These are phyloP conservation scores for Nudaria mundana DNA, from an alignment of 2,888 invertebrate genomes.

Conservation along the genomic window DNA sequence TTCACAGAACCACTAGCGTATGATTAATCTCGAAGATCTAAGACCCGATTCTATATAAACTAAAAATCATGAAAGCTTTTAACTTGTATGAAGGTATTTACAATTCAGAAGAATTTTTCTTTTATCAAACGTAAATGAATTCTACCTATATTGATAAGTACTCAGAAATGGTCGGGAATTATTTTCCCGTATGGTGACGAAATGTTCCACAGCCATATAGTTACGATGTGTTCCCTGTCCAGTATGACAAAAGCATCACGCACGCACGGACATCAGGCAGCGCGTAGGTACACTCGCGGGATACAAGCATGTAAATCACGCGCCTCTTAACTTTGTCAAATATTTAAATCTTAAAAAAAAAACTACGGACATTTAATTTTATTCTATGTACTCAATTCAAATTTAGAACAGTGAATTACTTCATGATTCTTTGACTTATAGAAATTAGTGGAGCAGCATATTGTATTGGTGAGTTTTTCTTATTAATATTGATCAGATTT, in stretches of 20 bases:
- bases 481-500: constrained; percentile 19
- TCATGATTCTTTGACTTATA: constrained; percentile 6
- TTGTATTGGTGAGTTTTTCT: constrained; percentile 26
- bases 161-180: constrained; percentile 25
- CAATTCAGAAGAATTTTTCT: too few relatives aligned
- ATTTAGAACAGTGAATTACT: constrained; percentile 24
- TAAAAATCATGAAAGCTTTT: too few relatives aligned
- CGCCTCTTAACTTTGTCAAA: constrained; percentile 23
- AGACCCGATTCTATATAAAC: too few relatives aligned
- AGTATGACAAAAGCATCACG: constrained; percentile 67
- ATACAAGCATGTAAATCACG: constrained; percentile 40
- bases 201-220: constrained; percentile 46
- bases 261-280: constrained; percentile 52
- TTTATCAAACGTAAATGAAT: too few relatives aligned
- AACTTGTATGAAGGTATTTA: too few relatives aligned
- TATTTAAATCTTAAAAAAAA: background rate
- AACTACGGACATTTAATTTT: background rate
- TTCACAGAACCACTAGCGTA: too few relatives aligned
- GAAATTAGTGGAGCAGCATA: constrained; percentile 9
- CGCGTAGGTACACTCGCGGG: constrained; percentile 45
- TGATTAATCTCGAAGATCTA: too few relatives aligned
- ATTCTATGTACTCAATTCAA: too few relatives aligned
- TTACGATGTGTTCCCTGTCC: constrained; percentile 59
- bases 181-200: constrained; percentile 40
- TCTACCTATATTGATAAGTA: too few relatives aligned